Evolutionary conservation across 1,140 invertebrate species (phyloP).

Genomic region (Drosophila ambigua): DNA sequence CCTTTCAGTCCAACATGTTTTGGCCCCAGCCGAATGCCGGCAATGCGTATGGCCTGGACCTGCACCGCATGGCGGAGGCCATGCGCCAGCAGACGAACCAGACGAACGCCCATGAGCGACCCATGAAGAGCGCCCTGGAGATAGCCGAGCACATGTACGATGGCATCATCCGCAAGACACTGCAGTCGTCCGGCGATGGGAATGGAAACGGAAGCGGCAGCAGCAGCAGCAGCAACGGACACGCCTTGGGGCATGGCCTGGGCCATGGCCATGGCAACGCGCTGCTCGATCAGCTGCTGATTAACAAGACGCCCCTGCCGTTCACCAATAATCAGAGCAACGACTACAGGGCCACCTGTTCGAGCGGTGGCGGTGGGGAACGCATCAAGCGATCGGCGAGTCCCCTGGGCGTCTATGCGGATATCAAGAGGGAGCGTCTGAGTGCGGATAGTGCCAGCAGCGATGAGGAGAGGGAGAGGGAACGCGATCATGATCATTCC

Average conservation of each 20-base stretch:
- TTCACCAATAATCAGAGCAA: slow-evolving; percentile 70
- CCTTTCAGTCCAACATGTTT: slow-evolving; percentile 87
- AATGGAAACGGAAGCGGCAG: slow-evolving; percentile 37
- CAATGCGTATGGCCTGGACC: slow-evolving; percentile 85
- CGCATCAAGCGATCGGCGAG: slow-evolving; percentile 70
- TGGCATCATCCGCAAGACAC: slow-evolving; percentile 90
- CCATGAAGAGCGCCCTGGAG: slow-evolving; percentile 83
- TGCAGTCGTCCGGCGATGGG: slow-evolving; percentile 66
- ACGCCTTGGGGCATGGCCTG: slow-evolving; percentile 85
- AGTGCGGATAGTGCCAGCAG: slow-evolving; percentile 61
- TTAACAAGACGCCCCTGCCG: slow-evolving; percentile 86
- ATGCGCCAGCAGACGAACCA: slow-evolving; percentile 71
- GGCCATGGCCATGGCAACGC: slow-evolving; percentile 87
- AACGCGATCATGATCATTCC: slow-evolving; percentile 35
- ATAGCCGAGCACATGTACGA: slow-evolving; percentile 87
- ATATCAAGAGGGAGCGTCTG: slow-evolving; percentile 78
- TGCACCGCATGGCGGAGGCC: slow-evolving; percentile 87
- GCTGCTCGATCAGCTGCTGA: slow-evolving; percentile 89
- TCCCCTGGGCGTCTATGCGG: slow-evolving; percentile 63
- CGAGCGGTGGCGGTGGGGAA: slow-evolving; percentile 34
- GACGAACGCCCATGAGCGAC: slow-evolving; percentile 69
- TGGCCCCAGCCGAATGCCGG: slow-evolving; percentile 85
- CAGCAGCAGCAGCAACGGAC: slow-evolving; percentile 57
- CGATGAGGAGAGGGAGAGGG: slow-evolving; percentile 54
- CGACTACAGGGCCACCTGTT: slow-evolving; percentile 62